Base-by-base conservation (phyloP, 2,797 vertebrate genomes). In the Sebastolobus altivelis region DNA sequence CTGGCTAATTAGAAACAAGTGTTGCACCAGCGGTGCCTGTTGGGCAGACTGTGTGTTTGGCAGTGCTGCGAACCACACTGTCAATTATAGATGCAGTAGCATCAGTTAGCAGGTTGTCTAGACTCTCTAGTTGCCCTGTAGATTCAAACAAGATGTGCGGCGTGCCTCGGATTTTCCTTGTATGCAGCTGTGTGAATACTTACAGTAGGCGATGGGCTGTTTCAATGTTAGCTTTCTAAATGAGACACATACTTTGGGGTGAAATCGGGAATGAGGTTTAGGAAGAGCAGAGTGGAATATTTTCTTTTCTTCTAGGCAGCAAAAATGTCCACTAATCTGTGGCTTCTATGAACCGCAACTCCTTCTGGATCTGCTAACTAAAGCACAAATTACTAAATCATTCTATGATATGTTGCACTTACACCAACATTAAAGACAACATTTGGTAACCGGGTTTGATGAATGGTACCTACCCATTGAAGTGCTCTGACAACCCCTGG, bases 381-480 rank as follows among this genome's bases (percentile, higher is more conserved):
- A 67, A 67, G 61, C 69, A 54, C 65, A 60, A 31, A 31, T 49
- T n/a, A 29, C 13, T 46, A 31, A 63, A 63, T 60, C n/a, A 14
- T 16, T 68, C 11, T 20, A 5, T 35, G 22, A 54, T 43, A 13
- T 43, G 65, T 74, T 54, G 13, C n/a, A 52, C n/a, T 72, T 8
- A 11, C 3, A 56, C 35, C 37, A 65, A 65, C 35, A 56, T 46
- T 38, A 11, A 74, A 63, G 20, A 60, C 74, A 69, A 60, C 31
- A 18, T 35, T 37, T 43, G 29, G 62, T 5, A 13, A 66, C 12
- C 14, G 25, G 1, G 8, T 67, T 22, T 59, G 62, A 33, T 43
- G 27, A 56, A 80, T 46, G 77, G 85, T 90, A 97, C 98, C 92
- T 97, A 99, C 98, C 98, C 98, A 90, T 99, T 99, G 87, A 97